Percentiles rank a stretch among this genome's conserved stretches.
Conservation (phyloP, 1,140 invertebrate genomes). For the Drosophila micromelanica region DNA sequence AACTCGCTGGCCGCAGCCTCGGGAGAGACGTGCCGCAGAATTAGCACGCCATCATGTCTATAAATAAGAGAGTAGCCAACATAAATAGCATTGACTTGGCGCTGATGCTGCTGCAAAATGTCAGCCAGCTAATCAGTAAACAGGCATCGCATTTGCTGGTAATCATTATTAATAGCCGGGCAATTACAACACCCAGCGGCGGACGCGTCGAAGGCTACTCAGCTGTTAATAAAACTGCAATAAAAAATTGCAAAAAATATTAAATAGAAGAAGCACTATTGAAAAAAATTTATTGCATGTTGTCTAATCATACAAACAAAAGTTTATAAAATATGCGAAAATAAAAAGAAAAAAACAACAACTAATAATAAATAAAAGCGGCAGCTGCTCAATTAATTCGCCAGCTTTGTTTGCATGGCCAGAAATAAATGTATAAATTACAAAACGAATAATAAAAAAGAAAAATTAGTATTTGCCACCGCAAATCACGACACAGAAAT, state of each 20-base stretch:
- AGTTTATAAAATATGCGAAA: slow-evolving; percentile 65
- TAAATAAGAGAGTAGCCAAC: slow-evolving; percentile 64
- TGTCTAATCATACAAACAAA: slow-evolving; percentile 63
- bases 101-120: slow-evolving; percentile 58
- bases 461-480: slow-evolving; percentile 71
- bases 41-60: slow-evolving; percentile 68
- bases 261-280: slow-evolving; percentile 24
- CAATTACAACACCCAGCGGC: slow-evolving; percentile 70
- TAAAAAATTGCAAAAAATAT: slow-evolving; percentile 25
- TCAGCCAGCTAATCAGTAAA: slow-evolving; percentile 68
- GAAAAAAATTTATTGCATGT: slow-evolving; percentile 45
- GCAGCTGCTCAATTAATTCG: slow-evolving; percentile 75
- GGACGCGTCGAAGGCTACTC: slow-evolving; percentile 56
- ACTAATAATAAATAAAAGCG: slow-evolving; percentile 65
- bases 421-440: slow-evolving; percentile 76
- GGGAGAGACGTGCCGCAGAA: slow-evolving; percentile 63
- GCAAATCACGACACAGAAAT: slow-evolving; percentile 72
- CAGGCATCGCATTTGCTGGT: slow-evolving; percentile 55
- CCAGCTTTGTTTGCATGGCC: slow-evolving; percentile 63
- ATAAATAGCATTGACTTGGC: slow-evolving; percentile 73
- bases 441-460: slow-evolving; percentile 33
- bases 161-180: slow-evolving; percentile 77
- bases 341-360: slow-evolving; percentile 22
- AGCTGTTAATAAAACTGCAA: slow-evolving; percentile 44
- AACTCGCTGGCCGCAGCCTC: slow-evolving; percentile 34